These are phyloP conservation scores for Brachionus asplanchnoidis DNA, from an alignment of 1,140 invertebrate genomes.

Conservation along the genomic window DNA sequence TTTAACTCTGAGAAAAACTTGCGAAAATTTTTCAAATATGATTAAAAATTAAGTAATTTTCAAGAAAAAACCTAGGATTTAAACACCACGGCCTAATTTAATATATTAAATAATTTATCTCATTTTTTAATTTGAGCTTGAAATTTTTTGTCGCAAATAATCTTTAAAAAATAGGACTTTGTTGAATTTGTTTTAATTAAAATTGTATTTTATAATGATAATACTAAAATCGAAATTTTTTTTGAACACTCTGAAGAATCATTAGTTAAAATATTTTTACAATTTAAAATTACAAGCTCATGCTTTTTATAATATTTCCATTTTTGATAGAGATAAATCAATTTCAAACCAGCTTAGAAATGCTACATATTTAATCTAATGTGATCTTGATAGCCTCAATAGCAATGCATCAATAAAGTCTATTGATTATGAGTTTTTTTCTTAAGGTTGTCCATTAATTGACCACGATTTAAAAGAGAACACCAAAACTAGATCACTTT, in stretches of 20 bases:
- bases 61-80: too few relatives aligned
- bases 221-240: neutral
- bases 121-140: neutral
- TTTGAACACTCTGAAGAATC: neutral
- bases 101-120: neutral
- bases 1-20: too few relatives aligned
- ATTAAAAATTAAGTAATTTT: too few relatives aligned
- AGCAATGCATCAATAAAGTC: neutral
- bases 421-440: neutral
- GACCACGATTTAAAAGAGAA: neutral
- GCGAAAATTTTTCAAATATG: too few relatives aligned
- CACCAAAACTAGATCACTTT: neutral
- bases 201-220: neutral
- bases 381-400: neutral
- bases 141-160: neutral
- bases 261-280: neutral
- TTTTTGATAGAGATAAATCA: neutral
- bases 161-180: neutral
- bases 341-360: neutral
- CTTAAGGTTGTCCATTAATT: neutral
- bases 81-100: neutral
- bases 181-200: neutral
- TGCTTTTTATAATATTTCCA: neutral
- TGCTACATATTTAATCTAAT: too few relatives aligned
- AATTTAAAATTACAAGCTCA: neutral